Evolutionary conservation across 1,140 invertebrate genomes (phyloP), one percentile per base, ranked within the genome.

Genomic region (Megalopta genalis): DNA sequence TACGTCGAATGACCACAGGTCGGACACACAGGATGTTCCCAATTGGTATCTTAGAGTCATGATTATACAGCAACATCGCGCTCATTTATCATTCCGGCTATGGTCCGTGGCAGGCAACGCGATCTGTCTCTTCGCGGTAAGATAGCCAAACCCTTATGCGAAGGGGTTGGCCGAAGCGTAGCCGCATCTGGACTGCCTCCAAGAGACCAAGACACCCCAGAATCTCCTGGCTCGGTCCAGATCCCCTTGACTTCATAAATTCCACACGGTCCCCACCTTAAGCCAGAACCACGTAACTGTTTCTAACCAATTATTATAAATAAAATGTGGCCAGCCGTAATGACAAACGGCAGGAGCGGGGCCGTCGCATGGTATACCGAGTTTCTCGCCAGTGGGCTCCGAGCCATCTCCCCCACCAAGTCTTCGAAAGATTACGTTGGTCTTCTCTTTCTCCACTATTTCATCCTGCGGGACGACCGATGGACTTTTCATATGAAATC

Each of bases 241-340:
- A 68, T 69, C 68, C 62, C 67, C 37, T 76, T 83, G 86, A 91
- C 90, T 91, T 90, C 90, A 91, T 91, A 91, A 91, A 91, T 91
- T 87, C 83, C 79, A 42, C 72, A 65, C 71, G 67, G 77, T 65
- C 85, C 82, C 78, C 79, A 80, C 70, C 85, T 87, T 82, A 81
- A 87, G 83, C 75, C 71, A 87, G 85, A 88, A 89, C 84, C 86
- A 75, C 88, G 85, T 90, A 91, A 91, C 90, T 90, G 90, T 91
- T 91, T 89, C 89, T 81, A 90, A 90, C 89, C 90, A 90, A 91
- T 91, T 91, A 91, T 91, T 91, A 90, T 90, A 91, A 91, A 90
- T 91, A 90, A 90, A 91, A 90, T 90, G 88, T 88, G 85, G 87
- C 86, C 85, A 89, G 82, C 77, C 83, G 83, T 90, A 89, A 90